Base-by-base conservation (phyloP, 2,113 vertebrate species). In the Psittacula cyanocephala region DNA sequence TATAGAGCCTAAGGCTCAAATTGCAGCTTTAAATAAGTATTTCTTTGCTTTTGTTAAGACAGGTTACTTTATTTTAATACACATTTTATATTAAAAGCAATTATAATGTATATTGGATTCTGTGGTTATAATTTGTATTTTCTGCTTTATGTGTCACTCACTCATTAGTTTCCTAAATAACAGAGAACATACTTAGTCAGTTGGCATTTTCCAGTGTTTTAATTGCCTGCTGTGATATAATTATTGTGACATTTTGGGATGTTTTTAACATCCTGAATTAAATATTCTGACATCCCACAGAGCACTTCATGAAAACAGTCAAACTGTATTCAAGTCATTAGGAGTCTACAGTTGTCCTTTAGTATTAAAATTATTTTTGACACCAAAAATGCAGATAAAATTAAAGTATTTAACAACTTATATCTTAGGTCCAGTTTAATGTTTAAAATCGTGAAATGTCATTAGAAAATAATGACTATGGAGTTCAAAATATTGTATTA, bases 151-250 rank as follows among this genome's bases (percentile, higher is more conserved):
- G 94, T 98, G 98, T 98, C 98, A 98, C 96, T 97, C 98, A 98
- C 97, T 98, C 98, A 98, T 98, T 98, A 98, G 97, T 97, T 98
- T 98, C 97, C 97, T 98, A 98, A 98, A 98, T 98, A 98, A 98
- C 97, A 98, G 98, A 97, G 98, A 98, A 98, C 97, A 97, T 97
- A 98, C 97, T 98, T 98, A 98, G 98, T 98, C 98, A 98, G 98
- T 98, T 98, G 98, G 98, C 98, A 98, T 98, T 98, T 98, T 98
- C 98, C 98, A 98, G 96, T 98, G 98, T 98, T 98, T 98, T 98
- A 98, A 98, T 98, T 98, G 98, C 98, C 98, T 98, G 98, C 98
- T 98, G 98, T 98, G 98, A 98, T 98, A 98, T 98, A 98, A 98
- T 98, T 98, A 98, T 98, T 98, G 98, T 98, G 98, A 98, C 98